Percentiles rank a stretch among this genome's conserved stretches.
These are phyloP conservation scores for Lepus americanus DNA, from an alignment of 2,113 vertebrate species.

Conservation along the genomic window DNA sequence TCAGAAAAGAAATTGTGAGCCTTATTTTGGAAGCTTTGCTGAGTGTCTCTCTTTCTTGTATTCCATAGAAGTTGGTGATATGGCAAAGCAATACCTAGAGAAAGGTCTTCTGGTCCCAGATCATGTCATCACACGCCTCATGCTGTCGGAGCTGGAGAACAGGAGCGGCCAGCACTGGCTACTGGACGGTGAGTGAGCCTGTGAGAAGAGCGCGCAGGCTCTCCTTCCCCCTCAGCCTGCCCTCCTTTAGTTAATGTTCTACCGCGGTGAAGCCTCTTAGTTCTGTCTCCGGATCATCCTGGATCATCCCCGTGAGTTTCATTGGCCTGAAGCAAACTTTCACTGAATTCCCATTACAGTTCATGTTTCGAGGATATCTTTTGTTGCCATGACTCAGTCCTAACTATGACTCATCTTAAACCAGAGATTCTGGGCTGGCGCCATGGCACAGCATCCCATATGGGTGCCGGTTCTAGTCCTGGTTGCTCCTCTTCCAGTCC, in stretches of 20 bases:
- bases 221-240: background rate
- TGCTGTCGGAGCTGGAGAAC: slow-evolving; percentile 93
- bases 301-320: background rate
- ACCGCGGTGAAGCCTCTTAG: background rate
- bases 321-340: background rate
- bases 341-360: background rate
- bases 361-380: background rate
- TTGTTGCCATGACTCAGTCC: background rate
- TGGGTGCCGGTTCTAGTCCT: too few relatives aligned
- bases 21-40: background rate
- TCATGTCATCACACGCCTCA: slow-evolving; percentile 93
- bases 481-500: too few relatives aligned
- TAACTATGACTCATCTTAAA: background rate
- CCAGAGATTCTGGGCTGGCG: background rate
- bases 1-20: background rate
- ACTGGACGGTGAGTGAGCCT: slow-evolving; percentile 91
- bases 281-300: background rate
- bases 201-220: background rate
- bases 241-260: background rate
- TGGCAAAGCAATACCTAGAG: slow-evolving; percentile 93
- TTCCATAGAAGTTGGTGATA: slow-evolving; percentile 90
- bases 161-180: slow-evolving; percentile 93
- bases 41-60: slow-evolving; percentile 36
- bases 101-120: slow-evolving; percentile 94
- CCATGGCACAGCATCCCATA: too few relatives aligned